phyloP scores from a whole-genome alignment of 2,888 invertebrate species.

The Athalia rosae region DNA sequence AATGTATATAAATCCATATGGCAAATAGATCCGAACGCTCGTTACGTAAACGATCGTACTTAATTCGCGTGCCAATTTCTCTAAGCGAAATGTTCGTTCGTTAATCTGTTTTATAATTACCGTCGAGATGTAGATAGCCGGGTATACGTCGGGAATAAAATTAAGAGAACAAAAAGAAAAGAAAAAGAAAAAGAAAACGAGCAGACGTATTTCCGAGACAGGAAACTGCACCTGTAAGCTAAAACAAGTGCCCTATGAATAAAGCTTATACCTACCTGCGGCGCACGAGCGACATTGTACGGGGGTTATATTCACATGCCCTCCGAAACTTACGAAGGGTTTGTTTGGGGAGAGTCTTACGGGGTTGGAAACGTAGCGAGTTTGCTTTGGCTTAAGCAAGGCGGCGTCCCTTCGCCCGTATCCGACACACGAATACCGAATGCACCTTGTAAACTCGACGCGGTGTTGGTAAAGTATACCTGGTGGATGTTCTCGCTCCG shows the following conservation, averaged over 20 bases:
- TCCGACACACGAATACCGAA: conserved; percentile 1
- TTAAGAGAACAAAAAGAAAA: too few species aligned
- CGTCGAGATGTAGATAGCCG: too few species aligned
- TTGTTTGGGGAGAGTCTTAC: conserved; percentile 4
- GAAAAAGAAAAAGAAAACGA: too few species aligned
- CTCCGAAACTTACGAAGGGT: not conserved
- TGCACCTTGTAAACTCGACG: not conserved
- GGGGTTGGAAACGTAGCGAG: not conserved
- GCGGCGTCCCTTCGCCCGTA: conserved; percentile 23
- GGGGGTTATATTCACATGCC: not conserved
- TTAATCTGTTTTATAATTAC: too few species aligned
- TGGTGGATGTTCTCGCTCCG: conserved; percentile 8
- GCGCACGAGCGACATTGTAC: not conserved
- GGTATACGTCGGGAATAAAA: too few species aligned
- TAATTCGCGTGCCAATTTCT: not conserved
- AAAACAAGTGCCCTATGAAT: too few species aligned
- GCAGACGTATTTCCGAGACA: too few species aligned
- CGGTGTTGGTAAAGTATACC: conserved; percentile 10
- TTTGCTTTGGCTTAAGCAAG: conserved; percentile 21
- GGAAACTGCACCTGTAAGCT: too few species aligned
- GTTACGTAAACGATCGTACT: conserved; percentile 9
- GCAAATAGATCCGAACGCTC: too few species aligned
- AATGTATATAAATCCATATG: too few species aligned
- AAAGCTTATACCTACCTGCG: too few species aligned
- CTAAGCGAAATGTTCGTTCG: not conserved